Percentiles rank a stretch among this genome's conserved stretches.
phyloP scores from a whole-genome alignment of 2,113 vertebrate genomes.

The Megaleporinus macrocephalus region DNA sequence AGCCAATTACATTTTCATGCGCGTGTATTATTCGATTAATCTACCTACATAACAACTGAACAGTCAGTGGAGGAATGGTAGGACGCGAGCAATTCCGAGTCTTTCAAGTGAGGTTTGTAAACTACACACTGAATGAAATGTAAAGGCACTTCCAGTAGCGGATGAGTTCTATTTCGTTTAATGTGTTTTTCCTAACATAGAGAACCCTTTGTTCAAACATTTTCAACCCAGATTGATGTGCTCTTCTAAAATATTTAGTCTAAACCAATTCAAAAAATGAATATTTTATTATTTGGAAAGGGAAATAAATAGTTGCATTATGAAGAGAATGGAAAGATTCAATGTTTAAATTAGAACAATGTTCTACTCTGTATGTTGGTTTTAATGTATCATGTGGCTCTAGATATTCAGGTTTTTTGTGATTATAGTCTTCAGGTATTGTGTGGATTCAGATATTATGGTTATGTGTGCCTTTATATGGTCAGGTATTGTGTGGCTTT shows the following conservation, averaged over 20 bases:
- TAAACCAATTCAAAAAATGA: too few species aligned
- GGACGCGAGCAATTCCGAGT: conserved; percentile 10
- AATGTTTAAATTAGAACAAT: too few species aligned
- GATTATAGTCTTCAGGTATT: neutral
- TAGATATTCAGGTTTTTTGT: neutral
- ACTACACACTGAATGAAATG: conserved; percentile 17
- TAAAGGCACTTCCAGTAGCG: neutral
- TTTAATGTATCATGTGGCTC: neutral
- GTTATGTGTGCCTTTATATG: neutral
- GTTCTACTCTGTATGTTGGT: too few species aligned
- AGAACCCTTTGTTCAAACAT: neutral
- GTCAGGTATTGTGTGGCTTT: neutral
- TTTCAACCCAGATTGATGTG: neutral
- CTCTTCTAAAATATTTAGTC: too few species aligned
- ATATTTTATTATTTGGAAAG: too few species aligned
- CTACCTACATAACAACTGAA: conserved; percentile 38
- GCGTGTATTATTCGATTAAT: conserved; percentile 47
- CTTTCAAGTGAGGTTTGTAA: conserved; percentile 5
- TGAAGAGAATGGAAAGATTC: too few species aligned
- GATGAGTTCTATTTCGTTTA: conserved; percentile 14
- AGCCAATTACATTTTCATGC: conserved; percentile 50
- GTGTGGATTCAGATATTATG: neutral
- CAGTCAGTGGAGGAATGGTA: conserved; percentile 30
- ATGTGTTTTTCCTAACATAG: neutral
- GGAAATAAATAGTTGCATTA: too few species aligned